phyloP scores from a whole-genome alignment of 2,113 vertebrate genomes.

The Prolemur simus region DNA sequence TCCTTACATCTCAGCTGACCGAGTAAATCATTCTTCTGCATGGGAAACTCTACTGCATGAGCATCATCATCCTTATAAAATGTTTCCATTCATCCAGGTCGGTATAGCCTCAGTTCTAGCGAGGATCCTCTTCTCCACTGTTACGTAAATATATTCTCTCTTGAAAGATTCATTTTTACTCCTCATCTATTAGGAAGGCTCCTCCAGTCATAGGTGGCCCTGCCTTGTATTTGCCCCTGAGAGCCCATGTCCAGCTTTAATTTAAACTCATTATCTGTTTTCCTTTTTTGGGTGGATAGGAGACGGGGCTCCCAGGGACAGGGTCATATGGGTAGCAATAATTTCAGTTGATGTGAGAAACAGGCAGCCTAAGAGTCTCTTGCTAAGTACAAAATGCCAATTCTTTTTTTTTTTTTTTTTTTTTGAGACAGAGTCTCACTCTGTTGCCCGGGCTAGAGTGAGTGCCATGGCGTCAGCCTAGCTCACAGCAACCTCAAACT shows the following conservation, averaged over 20 bases:
- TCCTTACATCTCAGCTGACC: background rate
- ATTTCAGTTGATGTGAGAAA: slow-evolving; percentile 10
- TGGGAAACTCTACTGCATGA: background rate
- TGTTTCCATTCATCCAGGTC: background rate
- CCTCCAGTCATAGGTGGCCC: background rate
- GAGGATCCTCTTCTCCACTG: background rate
- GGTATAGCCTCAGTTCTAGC: background rate
- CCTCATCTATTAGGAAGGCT: background rate
- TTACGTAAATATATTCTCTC: background rate
- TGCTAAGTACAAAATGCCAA: slow-evolving; percentile 41
- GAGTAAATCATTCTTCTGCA: background rate
- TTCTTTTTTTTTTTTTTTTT: too few relatives aligned
- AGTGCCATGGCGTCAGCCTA: too few relatives aligned
- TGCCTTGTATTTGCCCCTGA: background rate
- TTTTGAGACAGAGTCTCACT: too few relatives aligned
- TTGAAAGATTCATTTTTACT: slow-evolving; percentile 18
- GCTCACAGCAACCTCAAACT: too few relatives aligned
- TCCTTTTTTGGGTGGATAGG: background rate
- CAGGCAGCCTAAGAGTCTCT: background rate
- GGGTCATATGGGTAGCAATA: background rate
- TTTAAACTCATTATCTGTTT: slow-evolving; percentile 31
- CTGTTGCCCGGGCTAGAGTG: too few relatives aligned
- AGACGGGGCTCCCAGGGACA: background rate
- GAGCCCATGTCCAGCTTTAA: background rate
- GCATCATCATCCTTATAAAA: background rate